phyloP scores from a whole-genome alignment of 2,797 vertebrate genomes.

The Chelon labrosus region DNA sequence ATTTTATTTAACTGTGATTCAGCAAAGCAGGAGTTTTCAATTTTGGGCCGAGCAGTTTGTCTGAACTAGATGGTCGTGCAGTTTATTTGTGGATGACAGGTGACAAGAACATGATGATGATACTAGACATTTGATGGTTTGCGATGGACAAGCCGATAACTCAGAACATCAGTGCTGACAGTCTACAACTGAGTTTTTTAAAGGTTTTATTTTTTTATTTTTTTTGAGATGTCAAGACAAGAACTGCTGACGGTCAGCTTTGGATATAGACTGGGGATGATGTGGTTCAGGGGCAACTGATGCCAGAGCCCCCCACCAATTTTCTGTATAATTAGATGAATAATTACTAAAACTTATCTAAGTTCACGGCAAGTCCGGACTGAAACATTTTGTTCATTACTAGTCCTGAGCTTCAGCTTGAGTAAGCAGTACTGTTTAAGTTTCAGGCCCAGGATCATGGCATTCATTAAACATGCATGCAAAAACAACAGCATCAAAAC shows the following conservation, averaged over 20 bases:
- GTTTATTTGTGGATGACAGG: neutral
- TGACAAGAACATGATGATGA: neutral
- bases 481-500: slow-evolving; percentile 15
- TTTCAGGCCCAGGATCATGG: neutral
- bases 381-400: neutral
- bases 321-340: neutral
- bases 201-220: too few relatives aligned
- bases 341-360: too few relatives aligned
- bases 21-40: neutral
- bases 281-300: slow-evolving; percentile 4
- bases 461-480: slow-evolving; percentile 28
- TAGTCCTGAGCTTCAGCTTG: neutral
- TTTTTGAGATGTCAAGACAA: too few relatives aligned
- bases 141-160: neutral
- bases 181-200: too few relatives aligned
- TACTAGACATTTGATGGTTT: neutral
- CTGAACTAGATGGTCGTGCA: slow-evolving; percentile 7
- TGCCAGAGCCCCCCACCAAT: neutral
- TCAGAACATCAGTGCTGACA: too few relatives aligned
- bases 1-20: neutral
- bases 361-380: neutral
- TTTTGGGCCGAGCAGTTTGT: neutral
- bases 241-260: slow-evolving; percentile 6
- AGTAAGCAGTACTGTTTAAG: slow-evolving; percentile 7
- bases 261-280: slow-evolving; percentile 8